These are phyloP conservation scores for Philaethria dido DNA, from an alignment of 2,888 invertebrate genomes.

Conservation along the genomic window DNA sequence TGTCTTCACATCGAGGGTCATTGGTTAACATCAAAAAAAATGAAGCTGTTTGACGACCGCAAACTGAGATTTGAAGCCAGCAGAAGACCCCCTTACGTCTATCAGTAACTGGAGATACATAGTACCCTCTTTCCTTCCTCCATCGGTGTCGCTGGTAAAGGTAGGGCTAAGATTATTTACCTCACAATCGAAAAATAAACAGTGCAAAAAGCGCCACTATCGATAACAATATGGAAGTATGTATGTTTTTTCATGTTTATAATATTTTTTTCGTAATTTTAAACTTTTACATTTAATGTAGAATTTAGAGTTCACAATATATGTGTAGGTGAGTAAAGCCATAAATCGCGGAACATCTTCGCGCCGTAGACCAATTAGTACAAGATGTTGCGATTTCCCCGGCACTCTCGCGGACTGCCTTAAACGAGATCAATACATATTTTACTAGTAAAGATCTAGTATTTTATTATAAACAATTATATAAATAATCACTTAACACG, in stretches of 20 bases:
- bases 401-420: conserved; percentile 49
- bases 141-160: no score
- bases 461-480: background rate
- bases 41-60: no score
- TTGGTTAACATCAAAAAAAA: no score
- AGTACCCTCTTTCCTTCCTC: no score
- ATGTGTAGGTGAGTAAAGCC: conserved; percentile 62
- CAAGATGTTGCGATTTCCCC: conserved; percentile 75
- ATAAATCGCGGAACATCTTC: conserved; percentile 80
- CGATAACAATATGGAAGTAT: background rate
- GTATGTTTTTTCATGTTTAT: background rate
- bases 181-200: background rate
- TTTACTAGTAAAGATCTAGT: background rate
- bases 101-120: no score
- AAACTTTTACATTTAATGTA: conserved; percentile 1
- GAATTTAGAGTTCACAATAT: conserved; percentile 46
- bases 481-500: no score
- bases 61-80: no score
- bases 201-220: background rate
- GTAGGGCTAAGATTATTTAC: no score
- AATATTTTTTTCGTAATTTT: background rate
- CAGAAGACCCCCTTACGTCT: no score
- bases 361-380: conserved; percentile 80
- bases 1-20: no score
- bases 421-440: conserved; percentile 46